These are phyloP conservation scores for Hyperopisus bebe DNA, from an alignment of 2,113 vertebrate species.

Conservation along the genomic window DNA sequence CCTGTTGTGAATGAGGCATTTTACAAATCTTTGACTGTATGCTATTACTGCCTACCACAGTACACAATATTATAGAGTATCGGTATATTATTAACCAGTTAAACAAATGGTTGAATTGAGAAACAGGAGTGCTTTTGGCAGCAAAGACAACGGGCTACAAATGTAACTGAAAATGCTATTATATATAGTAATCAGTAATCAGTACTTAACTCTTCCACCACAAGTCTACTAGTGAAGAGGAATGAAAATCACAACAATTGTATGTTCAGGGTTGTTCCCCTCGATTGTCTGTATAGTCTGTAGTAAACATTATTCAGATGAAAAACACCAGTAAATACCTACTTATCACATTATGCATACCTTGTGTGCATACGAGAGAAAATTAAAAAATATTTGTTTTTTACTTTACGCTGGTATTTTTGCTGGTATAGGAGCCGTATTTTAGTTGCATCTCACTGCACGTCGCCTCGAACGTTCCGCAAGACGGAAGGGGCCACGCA, in stretches of 20 bases:
- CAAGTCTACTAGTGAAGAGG: not conserved
- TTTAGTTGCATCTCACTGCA: not conserved
- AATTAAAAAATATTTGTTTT: not conserved
- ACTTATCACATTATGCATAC: not conserved
- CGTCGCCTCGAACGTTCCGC: not conserved
- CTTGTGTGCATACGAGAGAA: not conserved
- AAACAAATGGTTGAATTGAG: not conserved
- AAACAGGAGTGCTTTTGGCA: not conserved
- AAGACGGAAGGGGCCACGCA: not conserved
- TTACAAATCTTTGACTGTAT: not conserved
- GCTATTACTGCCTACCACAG: not conserved
- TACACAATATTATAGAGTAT: not conserved
- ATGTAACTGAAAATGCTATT: not conserved
- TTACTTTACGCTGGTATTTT: not conserved
- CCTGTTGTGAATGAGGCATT: not conserved
- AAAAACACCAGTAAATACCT: not conserved
- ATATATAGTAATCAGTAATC: not conserved
- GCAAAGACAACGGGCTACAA: not conserved
- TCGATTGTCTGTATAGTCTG: not conserved
- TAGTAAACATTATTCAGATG: not conserved
- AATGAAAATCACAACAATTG: not conserved
- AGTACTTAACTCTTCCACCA: slow-evolving; percentile 1
- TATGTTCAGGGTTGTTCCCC: not conserved
- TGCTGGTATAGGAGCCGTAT: not conserved
- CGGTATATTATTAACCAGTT: not conserved